phyloP scores from a whole-genome alignment of 2,797 vertebrate species.

The Pyrocephalus nanus region DNA sequence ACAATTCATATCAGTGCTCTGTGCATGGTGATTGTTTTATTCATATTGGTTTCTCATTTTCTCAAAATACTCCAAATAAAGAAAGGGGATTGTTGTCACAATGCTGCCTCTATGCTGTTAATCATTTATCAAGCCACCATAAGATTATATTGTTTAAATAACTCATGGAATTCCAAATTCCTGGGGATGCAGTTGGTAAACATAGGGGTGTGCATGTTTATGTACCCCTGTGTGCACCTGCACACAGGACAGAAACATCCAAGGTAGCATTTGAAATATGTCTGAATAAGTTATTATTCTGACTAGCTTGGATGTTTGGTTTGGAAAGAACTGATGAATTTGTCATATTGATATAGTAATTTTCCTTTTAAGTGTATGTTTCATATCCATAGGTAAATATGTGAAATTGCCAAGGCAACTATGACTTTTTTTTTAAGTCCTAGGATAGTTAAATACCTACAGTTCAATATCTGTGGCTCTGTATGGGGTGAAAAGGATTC shows the following conservation, averaged over 20 bases:
- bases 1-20: neutral
- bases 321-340: constrained; percentile 43
- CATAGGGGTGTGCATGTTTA: neutral
- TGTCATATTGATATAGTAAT: constrained; percentile 51
- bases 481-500: neutral
- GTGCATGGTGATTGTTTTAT: neutral
- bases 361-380: constrained; percentile 51
- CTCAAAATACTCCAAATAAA: neutral
- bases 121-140: neutral
- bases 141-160: neutral
- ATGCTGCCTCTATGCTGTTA: neutral
- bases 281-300: neutral
- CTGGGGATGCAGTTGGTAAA: neutral
- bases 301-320: constrained; percentile 15
- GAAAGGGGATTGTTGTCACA: neutral
- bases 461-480: constrained; percentile 31
- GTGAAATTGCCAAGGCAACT: constrained; percentile 54
- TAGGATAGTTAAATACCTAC: neutral
- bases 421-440: constrained; percentile 24
- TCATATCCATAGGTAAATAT: constrained; percentile 33
- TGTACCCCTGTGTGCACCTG: neutral
- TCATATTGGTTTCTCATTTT: neutral
- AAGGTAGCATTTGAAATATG: neutral
- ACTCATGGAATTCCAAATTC: neutral
- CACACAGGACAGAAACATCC: neutral